Evolutionary conservation across 1,140 invertebrate species (phyloP).

Genomic region (Meloidogyne floridensis): DNA sequence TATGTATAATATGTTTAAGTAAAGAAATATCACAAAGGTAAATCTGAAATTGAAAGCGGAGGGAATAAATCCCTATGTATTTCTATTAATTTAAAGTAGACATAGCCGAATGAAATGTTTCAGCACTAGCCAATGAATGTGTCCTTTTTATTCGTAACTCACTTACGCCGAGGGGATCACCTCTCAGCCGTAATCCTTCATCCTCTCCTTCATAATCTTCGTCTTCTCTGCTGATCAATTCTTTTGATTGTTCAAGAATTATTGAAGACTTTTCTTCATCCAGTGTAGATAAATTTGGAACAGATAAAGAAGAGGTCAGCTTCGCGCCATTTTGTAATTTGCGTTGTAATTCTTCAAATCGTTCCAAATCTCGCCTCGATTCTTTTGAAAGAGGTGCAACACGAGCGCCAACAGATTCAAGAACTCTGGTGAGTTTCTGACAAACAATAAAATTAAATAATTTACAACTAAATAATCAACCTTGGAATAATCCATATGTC

Average conservation of each 20-base stretch:
- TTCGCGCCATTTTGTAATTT: background rate
- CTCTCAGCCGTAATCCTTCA: background rate
- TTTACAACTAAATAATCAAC: background rate
- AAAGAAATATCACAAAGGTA: no score
- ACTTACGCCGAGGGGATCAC: background rate
- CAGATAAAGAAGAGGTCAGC: background rate
- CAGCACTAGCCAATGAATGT: slow-evolving; percentile 9
- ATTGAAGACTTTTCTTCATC: background rate
- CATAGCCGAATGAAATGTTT: slow-evolving; percentile 11
- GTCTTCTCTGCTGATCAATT: background rate
- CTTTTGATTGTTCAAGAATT: background rate
- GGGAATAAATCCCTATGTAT: background rate
- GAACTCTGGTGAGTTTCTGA: slow-evolving; percentile 56
- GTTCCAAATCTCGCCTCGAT: slow-evolving; percentile 27
- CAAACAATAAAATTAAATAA: background rate
- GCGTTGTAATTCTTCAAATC: background rate
- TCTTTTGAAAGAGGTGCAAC: slow-evolving; percentile 48
- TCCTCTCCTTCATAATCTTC: background rate
- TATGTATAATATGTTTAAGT: no score
- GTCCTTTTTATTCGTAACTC: background rate
- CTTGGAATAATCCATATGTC: slow-evolving; percentile 61
- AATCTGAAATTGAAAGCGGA: no score
- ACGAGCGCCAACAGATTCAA: slow-evolving; percentile 60
- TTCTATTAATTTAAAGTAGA: background rate
- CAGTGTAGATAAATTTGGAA: background rate